phyloP scores from a whole-genome alignment of 2,888 invertebrate species.

The Troides helena region DNA sequence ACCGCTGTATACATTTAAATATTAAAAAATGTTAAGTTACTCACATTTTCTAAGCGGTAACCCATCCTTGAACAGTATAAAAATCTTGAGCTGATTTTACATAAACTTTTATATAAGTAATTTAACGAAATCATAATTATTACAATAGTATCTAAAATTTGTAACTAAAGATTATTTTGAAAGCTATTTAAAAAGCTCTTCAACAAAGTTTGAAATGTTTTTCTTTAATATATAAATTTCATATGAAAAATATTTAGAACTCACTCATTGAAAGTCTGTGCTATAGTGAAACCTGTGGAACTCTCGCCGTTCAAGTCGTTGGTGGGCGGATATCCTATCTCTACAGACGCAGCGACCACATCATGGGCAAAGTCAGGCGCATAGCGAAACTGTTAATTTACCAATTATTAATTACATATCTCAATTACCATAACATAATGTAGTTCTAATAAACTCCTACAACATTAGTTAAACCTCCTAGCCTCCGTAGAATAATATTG shows the following conservation, averaged over 20 bases:
- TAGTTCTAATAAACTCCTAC: too few species aligned
- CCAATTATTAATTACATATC: neutral
- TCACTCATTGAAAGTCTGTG: slow-evolving; percentile 82
- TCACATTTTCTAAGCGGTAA: too few species aligned
- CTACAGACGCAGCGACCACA: slow-evolving; percentile 81
- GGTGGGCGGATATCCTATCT: slow-evolving; percentile 81
- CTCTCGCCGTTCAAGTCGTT: slow-evolving; percentile 83
- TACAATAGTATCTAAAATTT: too few species aligned
- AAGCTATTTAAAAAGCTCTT: neutral
- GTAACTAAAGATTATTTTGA: too few species aligned
- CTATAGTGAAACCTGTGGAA: slow-evolving; percentile 82
- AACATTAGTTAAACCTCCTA: too few species aligned
- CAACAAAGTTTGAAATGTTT: neutral
- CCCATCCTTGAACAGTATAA: too few species aligned
- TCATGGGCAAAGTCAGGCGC: slow-evolving; percentile 82
- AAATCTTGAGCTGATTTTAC: too few species aligned
- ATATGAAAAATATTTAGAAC: slow-evolving; percentile 32
- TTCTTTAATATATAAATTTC: neutral
- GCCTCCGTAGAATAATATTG: too few species aligned
- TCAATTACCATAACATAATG: too few species aligned
- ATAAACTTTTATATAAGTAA: too few species aligned
- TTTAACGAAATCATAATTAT: too few species aligned
- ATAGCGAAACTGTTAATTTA: slow-evolving; percentile 79
- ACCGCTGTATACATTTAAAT: slow-evolving; percentile 60
- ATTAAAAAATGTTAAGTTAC: neutral